Conservation (phyloP, 2,113 vertebrate genomes). For the Pachycephala philippinensis region DNA sequence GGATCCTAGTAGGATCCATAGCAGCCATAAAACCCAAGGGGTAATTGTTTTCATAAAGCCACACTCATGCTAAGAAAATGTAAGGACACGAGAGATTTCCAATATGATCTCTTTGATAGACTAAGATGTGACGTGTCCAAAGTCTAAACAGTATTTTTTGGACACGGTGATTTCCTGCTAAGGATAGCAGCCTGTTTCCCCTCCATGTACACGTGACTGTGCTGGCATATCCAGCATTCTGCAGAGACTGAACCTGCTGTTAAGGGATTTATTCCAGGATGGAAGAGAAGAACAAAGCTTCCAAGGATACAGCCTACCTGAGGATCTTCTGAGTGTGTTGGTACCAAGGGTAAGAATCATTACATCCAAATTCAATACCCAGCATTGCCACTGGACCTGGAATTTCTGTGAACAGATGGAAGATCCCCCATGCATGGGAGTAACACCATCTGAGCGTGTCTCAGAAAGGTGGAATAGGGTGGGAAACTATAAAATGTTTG, state of each 20-base stretch:
- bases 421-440: not conserved
- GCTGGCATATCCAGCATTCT: not conserved
- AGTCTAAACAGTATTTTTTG: not conserved
- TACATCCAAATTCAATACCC: not conserved
- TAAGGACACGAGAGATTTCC: not conserved
- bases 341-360: not conserved
- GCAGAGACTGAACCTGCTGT: not conserved
- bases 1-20: not conserved
- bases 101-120: not conserved
- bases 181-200: not conserved
- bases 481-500: not conserved
- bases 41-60: not conserved
- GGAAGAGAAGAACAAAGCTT: not conserved
- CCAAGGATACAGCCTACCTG: not conserved
- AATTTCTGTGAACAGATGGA: not conserved
- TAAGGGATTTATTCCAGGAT: not conserved
- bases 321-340: not conserved
- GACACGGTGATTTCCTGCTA: not conserved
- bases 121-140: not conserved
- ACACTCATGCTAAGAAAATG: not conserved
- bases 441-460: not conserved
- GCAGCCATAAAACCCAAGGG: not conserved
- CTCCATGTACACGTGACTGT: not conserved
- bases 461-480: not conserved
- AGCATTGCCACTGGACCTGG: not conserved